Evolutionary conservation across 1,140 invertebrate species (phyloP).

Genomic region (Drosophila eugracilis): DNA sequence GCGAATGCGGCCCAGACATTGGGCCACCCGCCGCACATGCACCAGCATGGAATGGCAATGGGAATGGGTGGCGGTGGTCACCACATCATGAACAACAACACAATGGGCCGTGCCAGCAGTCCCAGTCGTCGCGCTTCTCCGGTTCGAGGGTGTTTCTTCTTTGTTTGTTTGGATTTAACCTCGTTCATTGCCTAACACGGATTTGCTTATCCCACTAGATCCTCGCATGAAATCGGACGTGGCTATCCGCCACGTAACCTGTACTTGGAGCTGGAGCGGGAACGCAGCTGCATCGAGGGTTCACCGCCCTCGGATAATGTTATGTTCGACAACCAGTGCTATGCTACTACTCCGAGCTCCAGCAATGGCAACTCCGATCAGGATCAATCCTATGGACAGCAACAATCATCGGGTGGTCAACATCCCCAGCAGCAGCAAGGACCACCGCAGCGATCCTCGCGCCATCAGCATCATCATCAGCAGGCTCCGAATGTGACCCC

Average conservation of each 20-base stretch:
- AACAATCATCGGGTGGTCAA: constrained; percentile 84
- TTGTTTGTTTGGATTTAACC: background rate
- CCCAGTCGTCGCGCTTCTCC: constrained; percentile 85
- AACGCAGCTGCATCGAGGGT: constrained; percentile 88
- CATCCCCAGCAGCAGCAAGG: constrained; percentile 56
- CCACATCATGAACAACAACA: constrained; percentile 85
- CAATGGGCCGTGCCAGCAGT: constrained; percentile 77
- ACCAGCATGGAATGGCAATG: constrained; percentile 82
- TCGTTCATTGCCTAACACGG: background rate
- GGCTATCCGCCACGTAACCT: constrained; percentile 87
- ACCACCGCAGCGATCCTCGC: constrained; percentile 56
- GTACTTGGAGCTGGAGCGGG: constrained; percentile 93
- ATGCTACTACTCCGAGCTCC: constrained; percentile 95
- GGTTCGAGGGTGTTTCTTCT: constrained; percentile 80
- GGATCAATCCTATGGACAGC: constrained; percentile 89
- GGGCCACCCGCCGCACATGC: constrained; percentile 85
- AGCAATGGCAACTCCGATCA: constrained; percentile 95
- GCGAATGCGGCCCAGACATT: constrained; percentile 85
- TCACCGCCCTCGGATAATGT: constrained; percentile 96
- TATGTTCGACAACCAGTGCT: constrained; percentile 97
- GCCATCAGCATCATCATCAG: constrained; percentile 77
- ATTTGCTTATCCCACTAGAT: constrained; percentile 82
- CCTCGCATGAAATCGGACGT: constrained; percentile 88
- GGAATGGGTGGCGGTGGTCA: constrained; percentile 71
- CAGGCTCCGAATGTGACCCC: constrained; percentile 88